phyloP scores from a whole-genome alignment of 23 tunicate species.

The Botrylloides violaceus region DNA sequence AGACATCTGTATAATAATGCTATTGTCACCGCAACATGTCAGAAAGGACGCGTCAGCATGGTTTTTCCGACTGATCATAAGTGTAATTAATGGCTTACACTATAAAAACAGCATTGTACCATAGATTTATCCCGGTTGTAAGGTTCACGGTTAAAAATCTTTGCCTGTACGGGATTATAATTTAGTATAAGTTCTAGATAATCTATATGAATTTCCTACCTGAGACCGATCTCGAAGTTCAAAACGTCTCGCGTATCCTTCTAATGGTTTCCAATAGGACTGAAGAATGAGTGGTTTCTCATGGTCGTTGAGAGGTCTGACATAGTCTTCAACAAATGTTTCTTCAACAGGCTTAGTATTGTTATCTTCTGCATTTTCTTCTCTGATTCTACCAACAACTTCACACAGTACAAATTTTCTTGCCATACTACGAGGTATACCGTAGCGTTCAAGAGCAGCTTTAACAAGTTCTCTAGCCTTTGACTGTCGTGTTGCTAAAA shows the following conservation, averaged over 20 bases:
- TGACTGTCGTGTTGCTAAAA: constrained; percentile 72
- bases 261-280: constrained; percentile 81
- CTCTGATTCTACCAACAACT: constrained; percentile 56
- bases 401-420: constrained; percentile 60
- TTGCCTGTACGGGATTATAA: no score
- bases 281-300: constrained; percentile 85
- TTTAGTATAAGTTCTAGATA: no score
- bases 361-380: constrained; percentile 20
- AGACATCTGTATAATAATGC: no score
- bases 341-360: neutral
- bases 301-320: constrained; percentile 74
- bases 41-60: no score
- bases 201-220: no score
- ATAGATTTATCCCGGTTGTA: no score
- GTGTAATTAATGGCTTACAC: no score
- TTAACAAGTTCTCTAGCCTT: constrained; percentile 75
- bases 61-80: no score
- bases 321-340: constrained; percentile 65
- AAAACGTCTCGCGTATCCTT: constrained; percentile 70
- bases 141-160: no score
- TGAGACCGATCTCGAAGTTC: constrained; percentile 55
- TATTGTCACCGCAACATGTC: no score
- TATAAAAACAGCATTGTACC: no score
- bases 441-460: constrained; percentile 73
- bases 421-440: constrained; percentile 32